phyloP scores from a whole-genome alignment of 2,797 vertebrate species.

The Basileuterus tristriatus region DNA sequence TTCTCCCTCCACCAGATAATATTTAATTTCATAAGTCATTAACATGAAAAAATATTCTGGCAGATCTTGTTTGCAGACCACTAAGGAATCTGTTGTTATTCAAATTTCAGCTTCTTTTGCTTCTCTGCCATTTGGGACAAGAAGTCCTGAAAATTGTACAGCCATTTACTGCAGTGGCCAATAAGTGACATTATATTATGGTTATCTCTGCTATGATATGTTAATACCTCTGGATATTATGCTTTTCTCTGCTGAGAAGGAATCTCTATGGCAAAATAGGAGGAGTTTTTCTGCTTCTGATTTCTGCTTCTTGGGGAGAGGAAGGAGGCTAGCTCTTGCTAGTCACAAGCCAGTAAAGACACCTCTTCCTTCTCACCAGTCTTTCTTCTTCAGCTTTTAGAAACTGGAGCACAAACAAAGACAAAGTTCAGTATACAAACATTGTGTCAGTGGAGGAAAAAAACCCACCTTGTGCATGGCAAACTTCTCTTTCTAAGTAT shows the following conservation, averaged over 20 bases:
- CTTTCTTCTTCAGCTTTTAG: not conserved
- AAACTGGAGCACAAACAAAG: not conserved
- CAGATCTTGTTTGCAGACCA: not conserved
- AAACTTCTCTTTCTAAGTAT: not conserved
- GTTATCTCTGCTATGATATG: not conserved
- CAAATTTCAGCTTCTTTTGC: not conserved
- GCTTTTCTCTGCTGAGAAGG: not conserved
- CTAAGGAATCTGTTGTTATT: not conserved
- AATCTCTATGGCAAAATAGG: not conserved
- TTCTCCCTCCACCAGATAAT: not conserved
- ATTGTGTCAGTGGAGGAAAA: not conserved
- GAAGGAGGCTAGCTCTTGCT: not conserved
- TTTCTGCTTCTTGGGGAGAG: not conserved
- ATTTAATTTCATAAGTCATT: not conserved
- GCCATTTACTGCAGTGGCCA: not conserved
- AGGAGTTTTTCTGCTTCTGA: not conserved
- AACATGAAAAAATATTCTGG: not conserved
- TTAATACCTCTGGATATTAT: not conserved
- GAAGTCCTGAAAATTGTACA: not conserved
- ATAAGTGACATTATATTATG: not conserved
- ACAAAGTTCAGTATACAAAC: not conserved
- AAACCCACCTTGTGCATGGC: fast-evolving
- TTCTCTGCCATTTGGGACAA: not conserved
- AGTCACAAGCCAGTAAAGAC: not conserved
- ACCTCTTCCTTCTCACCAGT: not conserved